Evolutionary conservation across 64 coral and sea anemone species (phyloP).

Genomic region (Montipora foliosa): DNA sequence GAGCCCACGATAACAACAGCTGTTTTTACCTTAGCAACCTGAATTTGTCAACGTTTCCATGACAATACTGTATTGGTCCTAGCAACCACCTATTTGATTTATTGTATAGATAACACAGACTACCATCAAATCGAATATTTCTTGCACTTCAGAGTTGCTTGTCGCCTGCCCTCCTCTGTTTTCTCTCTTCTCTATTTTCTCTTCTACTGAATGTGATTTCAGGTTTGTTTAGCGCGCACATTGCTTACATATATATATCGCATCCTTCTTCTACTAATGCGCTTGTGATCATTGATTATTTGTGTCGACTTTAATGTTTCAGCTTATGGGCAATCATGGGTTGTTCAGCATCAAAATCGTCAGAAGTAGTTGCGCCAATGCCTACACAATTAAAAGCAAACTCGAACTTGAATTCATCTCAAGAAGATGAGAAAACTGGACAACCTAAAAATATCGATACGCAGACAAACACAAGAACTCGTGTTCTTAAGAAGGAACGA

Average conservation of each 20-base stretch:
- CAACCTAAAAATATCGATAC: background rate
- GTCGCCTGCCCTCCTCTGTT: background rate
- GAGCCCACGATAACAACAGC: slow-evolving; percentile 14
- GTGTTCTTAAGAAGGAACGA: slow-evolving; percentile 50
- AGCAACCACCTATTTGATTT: background rate
- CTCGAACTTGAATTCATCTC: slow-evolving; percentile 32
- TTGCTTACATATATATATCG: no score
- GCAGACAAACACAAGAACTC: slow-evolving; percentile 27
- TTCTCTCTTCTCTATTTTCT: background rate
- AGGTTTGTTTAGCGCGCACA: background rate
- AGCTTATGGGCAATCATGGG: slow-evolving; percentile 66
- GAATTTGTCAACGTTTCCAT: slow-evolving; percentile 42
- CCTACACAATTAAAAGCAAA: slow-evolving; percentile 60
- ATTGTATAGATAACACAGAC: no score
- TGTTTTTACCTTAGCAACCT: background rate
- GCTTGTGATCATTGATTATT: no score
- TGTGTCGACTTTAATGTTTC: background rate
- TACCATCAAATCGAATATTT: no score
- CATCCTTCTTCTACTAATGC: no score
- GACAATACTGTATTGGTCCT: slow-evolving; percentile 4
- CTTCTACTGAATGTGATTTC: background rate
- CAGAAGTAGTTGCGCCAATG: slow-evolving; percentile 61
- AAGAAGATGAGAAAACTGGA: slow-evolving; percentile 19
- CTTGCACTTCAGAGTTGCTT: no score
- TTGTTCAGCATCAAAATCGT: slow-evolving; percentile 82